Base-by-base conservation (phyloP, 2,888 invertebrate species). In the Galeopsomyia nigrocyanea region DNA sequence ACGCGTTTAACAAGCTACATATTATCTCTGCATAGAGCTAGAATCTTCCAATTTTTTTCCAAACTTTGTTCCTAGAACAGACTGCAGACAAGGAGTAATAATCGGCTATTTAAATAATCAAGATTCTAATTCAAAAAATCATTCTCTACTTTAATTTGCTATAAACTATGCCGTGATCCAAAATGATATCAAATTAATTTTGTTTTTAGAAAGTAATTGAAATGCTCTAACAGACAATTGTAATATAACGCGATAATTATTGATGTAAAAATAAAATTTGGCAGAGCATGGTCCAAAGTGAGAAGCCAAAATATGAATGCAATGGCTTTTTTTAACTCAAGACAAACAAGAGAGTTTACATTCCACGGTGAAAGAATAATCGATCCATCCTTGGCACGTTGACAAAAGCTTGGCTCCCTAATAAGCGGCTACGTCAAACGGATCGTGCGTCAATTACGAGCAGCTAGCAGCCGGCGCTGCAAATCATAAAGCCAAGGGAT, bases 51-150 rank as follows among this genome's bases (percentile, higher is more conserved):
- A 51, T 56, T 39, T 10, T 39, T 39, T 39, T 71, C 31, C 39
- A 14, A 47, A 19, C 46, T 13, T 62, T 49, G 19, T 49, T 55
- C 17, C 53, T 53, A 7, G 39, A 39, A 39, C 13, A 39, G 39
- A 39, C 13, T 13, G 39, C 13, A 39, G 39, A 39, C 39, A 39
- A 10, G 39, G 39, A 39, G 7, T 39, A 39, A 39, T 39, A 39
- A 39, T 39, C 39, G 50, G 39, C 16, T 58, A 58, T 64, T 73
- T 73, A 49, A 73, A 68, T 73, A 68, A 73, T 73, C 31, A 39
- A 39, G 7, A 39, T 39, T 39, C 10, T 13, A 31, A 31, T 31
- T 5, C 31, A 31, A 7, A 39, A 39, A 10, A 39, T 39, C 39
- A 39, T 39, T 31, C 31, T 31, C 7, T 31, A 31, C 3, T 31